Evolutionary conservation across 2,797 vertebrate species (phyloP), one percentile per base, ranked within the genome.

Genomic region (Dipus sagitta): DNA sequence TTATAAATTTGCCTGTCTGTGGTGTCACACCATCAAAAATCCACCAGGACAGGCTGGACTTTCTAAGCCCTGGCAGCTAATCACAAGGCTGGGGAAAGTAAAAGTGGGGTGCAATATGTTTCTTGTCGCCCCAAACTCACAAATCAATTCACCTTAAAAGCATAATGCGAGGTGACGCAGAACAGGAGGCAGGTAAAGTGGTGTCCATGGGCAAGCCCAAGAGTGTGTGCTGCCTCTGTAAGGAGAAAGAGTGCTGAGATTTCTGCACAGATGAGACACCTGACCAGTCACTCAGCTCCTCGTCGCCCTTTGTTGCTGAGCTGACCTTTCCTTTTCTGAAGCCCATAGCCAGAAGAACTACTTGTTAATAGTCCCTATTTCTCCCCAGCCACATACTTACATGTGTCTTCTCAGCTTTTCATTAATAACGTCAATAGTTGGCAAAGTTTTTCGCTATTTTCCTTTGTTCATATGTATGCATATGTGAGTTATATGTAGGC

Each of bases 121-220:
- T 83, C 14, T 21, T 32, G 38, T 5, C 52, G 20, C 34, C 3
- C 30, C 68, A 38, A 13, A 70, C 34, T 70, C 54, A 64, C 24
- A 81, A 71, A 71, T 47, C 85, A 60, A 14, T 17, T 54, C 54
- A n/a, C 28, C 54, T 54, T 42, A 76, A 80, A 85, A 77, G 60
- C 17, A 38, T 38, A 38, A 9, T 1, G 12, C 1, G 0, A 20
- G 0, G 0, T 76, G 70, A 4, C 24, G 58, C 28, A 42, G 2
- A 34, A 24, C 8, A 65, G 52, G 34, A 52, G 14, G 12, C 11
- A 23, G 34, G 18, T 20, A 58, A 26, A 60, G 28, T 2, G 75
- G 54, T 18, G n/a, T 8, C 8, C 0, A 11, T 54, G 13, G n/a
- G 38, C 38, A 38, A 38, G 38, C 3, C 38, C 38, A 38, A 38